These are phyloP conservation scores for Falco columbarius DNA, from an alignment of 2,797 vertebrate species.

Conservation along the genomic window DNA sequence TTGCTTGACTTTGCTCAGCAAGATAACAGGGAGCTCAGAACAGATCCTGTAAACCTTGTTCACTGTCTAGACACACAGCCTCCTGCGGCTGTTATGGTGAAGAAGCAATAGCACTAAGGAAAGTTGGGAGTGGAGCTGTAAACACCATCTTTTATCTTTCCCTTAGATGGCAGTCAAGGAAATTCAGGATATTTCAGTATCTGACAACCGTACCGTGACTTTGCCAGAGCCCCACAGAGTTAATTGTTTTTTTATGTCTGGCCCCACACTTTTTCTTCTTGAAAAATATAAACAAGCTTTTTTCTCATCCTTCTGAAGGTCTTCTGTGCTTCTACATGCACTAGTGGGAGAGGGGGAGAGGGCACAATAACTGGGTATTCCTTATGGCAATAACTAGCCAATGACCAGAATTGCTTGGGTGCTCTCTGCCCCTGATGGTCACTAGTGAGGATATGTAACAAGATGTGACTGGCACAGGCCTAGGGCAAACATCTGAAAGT, in stretches of 20 bases:
- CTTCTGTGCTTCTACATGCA: background rate
- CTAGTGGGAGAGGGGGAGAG: background rate
- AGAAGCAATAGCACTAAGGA: background rate
- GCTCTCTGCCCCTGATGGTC: background rate
- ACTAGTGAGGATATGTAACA: background rate
- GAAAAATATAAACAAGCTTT: background rate
- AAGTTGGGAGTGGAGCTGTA: background rate
- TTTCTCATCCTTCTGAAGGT: background rate
- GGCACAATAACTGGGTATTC: background rate
- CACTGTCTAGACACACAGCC: background rate
- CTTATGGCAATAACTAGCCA: conserved; percentile 30
- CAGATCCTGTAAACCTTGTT: background rate
- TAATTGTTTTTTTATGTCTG: background rate
- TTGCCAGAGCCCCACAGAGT: background rate
- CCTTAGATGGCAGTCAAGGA: background rate
- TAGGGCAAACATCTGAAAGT: background rate
- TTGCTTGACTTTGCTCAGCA: background rate
- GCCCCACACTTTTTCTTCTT: background rate
- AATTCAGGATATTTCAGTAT: background rate
- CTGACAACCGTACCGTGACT: background rate
- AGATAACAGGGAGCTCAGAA: background rate
- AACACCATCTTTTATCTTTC: background rate
- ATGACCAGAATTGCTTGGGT: background rate
- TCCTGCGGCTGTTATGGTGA: rapidly evolving
- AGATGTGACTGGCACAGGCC: conserved; percentile 22